Conservation (phyloP, 2,797 vertebrate species). For the Epinephelus awoara region DNA sequence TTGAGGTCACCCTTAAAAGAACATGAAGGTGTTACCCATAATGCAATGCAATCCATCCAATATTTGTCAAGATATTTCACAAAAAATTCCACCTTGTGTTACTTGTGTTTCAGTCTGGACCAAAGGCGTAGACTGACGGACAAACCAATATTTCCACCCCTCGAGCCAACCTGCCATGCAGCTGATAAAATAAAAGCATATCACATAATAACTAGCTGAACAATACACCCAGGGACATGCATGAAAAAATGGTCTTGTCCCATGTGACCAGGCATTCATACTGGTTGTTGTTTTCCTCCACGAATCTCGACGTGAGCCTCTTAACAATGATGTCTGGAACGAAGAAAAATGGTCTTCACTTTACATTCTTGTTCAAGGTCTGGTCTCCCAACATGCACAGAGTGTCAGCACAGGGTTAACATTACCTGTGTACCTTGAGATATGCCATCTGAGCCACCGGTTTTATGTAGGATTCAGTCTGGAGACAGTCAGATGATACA, state of each 20-base stretch:
- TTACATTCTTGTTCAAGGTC: neutral
- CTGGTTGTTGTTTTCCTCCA: slow-evolving; percentile 1
- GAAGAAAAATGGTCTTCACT: neutral
- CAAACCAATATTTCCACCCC: neutral
- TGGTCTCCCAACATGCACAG: too few species aligned
- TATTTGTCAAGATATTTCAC: neutral
- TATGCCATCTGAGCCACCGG: slow-evolving; percentile 1
- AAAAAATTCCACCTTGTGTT: too few species aligned
- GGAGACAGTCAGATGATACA: slow-evolving; percentile 11
- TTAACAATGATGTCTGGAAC: slow-evolving; percentile 9
- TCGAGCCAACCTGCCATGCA: neutral
- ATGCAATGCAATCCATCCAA: neutral
- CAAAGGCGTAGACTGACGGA: neutral
- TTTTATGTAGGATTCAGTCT: neutral
- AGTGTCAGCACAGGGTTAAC: neutral
- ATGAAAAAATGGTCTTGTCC: too few species aligned
- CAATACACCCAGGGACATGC: neutral
- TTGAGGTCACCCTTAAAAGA: too few species aligned
- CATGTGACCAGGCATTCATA: too few species aligned
- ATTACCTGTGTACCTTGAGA: neutral
- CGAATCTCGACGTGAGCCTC: neutral
- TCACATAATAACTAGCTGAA: neutral
- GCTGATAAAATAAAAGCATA: neutral
- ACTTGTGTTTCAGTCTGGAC: neutral
- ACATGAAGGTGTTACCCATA: neutral